Evolutionary conservation across 2,797 vertebrate genomes (phyloP).

Genomic region (Neosilurus hyrtlii): DNA sequence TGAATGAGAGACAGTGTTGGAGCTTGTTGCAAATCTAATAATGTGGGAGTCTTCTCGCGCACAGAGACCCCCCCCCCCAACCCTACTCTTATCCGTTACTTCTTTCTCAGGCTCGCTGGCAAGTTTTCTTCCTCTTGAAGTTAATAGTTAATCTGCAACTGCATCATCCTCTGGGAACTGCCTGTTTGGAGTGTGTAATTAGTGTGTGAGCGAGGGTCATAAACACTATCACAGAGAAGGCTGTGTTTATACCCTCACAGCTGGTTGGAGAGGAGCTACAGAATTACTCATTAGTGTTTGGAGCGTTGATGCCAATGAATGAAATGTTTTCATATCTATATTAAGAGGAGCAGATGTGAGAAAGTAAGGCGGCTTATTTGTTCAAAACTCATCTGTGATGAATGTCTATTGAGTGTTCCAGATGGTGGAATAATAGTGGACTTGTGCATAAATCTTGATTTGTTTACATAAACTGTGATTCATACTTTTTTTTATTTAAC

Average conservation of each 20-base stretch:
- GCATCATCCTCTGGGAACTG: slow-evolving; percentile 51
- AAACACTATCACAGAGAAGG: slow-evolving; percentile 47
- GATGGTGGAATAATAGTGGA: slow-evolving; percentile 32
- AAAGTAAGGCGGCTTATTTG: slow-evolving; percentile 4
- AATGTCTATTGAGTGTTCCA: slow-evolving; percentile 22
- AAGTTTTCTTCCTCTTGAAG: slow-evolving; percentile 57
- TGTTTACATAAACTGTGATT: slow-evolving; percentile 61
- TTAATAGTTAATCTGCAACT: slow-evolving; percentile 59
- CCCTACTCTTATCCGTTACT: slow-evolving; percentile 36
- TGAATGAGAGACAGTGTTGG: slow-evolving; percentile 76
- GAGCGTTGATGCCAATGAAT: slow-evolving; percentile 9
- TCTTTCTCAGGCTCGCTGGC: slow-evolving; percentile 55
- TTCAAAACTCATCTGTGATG: not conserved
- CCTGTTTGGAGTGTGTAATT: slow-evolving; percentile 48
- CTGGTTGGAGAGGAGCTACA: slow-evolving; percentile 43
- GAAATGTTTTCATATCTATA: slow-evolving; percentile 25
- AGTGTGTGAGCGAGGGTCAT: slow-evolving; percentile 47
- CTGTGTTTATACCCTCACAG: slow-evolving; percentile 49
- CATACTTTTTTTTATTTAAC: slow-evolving; percentile 56
- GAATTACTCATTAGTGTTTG: slow-evolving; percentile 34
- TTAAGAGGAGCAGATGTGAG: slow-evolving; percentile 19
- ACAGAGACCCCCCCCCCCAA: not conserved
- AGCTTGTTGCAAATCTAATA: slow-evolving; percentile 80
- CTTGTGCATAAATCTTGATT: slow-evolving; percentile 50
- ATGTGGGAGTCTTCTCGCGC: slow-evolving; percentile 60